These are phyloP conservation scores for Melieria crassipennis DNA, from an alignment of 2,888 invertebrate genomes.

Conservation along the genomic window DNA sequence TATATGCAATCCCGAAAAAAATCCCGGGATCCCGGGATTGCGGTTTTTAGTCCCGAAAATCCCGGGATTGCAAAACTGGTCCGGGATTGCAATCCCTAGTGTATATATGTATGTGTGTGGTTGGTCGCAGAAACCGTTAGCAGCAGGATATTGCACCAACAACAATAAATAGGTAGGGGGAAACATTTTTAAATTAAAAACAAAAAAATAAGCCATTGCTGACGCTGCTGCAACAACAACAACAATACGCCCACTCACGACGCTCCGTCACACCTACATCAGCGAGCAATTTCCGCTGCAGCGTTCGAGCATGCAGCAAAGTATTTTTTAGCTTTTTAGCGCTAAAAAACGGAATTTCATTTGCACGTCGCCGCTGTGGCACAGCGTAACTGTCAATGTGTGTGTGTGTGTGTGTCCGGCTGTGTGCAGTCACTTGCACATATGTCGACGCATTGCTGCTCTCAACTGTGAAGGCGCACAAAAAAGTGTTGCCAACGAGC, in stretches of 20 bases:
- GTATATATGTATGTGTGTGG: too few species aligned
- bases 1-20: too few species aligned
- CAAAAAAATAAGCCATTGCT: too few species aligned
- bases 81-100: too few species aligned
- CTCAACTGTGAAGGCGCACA: not conserved
- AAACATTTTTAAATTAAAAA: slow-evolving; percentile 13
- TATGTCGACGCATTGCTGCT: not conserved
- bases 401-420: not conserved
- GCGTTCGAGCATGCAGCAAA: not conserved
- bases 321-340: slow-evolving; percentile 30
- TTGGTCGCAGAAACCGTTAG: not conserved
- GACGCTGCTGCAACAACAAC: too few species aligned
- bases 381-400: not conserved
- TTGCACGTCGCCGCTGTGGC: not conserved
- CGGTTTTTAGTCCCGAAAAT: too few species aligned
- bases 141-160: slow-evolving; percentile 14
- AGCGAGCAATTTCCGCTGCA: not conserved
- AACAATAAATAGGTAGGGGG: slow-evolving; percentile 4
- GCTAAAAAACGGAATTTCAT: slow-evolving; percentile 25
- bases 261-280: too few species aligned
- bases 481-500: not conserved
- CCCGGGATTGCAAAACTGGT: too few species aligned
- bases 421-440: not conserved
- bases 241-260: too few species aligned
- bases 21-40: too few species aligned